phyloP scores from a whole-genome alignment of 2,888 invertebrate genomes.

The Ophion ventricosus region DNA sequence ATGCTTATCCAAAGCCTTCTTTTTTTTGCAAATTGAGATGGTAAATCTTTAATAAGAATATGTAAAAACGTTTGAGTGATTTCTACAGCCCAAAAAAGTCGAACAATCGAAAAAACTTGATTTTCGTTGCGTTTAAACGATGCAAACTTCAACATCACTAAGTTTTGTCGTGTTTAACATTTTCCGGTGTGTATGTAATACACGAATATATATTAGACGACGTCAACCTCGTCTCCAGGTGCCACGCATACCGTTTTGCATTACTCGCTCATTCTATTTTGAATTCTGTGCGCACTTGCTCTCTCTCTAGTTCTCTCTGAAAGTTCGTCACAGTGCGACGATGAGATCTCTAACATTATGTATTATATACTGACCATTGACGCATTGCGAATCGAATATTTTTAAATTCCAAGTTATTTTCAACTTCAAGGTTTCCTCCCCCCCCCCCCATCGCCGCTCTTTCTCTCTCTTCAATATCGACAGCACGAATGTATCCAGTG shows the following conservation, averaged over 20 bases:
- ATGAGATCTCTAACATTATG: slow-evolving; percentile 6
- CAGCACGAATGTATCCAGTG: not conserved
- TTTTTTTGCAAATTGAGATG: no score
- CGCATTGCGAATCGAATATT: slow-evolving; percentile 29
- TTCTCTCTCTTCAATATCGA: slow-evolving; percentile 2
- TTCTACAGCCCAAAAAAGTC: no score
- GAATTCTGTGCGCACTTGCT: slow-evolving; percentile 14
- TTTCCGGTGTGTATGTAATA: not conserved
- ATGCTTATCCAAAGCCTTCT: no score
- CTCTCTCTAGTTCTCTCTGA: not conserved
- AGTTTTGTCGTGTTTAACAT: not conserved
- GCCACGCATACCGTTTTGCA: slow-evolving; percentile 19
- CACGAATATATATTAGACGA: slow-evolving; percentile 1
- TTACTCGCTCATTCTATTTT: slow-evolving; percentile 52
- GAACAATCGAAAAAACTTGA: no score
- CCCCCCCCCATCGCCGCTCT: not conserved
- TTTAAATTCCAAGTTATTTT: slow-evolving; percentile 17
- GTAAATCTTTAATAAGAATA: no score
- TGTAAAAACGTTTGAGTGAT: no score
- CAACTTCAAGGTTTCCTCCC: not conserved
- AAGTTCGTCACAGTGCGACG: slow-evolving; percentile 33
- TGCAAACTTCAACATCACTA: no score
- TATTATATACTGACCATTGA: not conserved
- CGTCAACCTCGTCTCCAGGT: slow-evolving; percentile 16
- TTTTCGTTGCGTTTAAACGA: no score